These are phyloP conservation scores for Tenebrio molitor DNA, from an alignment of 1,140 invertebrate species.

Conservation along the genomic window DNA sequence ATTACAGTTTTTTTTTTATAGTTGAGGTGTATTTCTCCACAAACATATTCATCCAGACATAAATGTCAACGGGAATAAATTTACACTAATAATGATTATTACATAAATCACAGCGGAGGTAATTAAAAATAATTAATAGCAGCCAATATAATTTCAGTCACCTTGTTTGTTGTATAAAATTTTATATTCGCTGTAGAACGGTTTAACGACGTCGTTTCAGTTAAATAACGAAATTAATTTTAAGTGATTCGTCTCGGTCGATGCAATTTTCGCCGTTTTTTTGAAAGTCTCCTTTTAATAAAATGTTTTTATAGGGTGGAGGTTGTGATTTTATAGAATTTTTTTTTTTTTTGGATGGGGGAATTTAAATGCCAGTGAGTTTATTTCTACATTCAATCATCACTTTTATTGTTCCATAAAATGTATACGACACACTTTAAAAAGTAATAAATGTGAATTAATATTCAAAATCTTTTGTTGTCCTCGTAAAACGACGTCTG, in stretches of 20 bases:
- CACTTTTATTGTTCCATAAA: conserved; percentile 60
- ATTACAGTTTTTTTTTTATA: neutral
- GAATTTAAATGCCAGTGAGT: neutral
- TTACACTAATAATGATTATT: conserved; percentile 37
- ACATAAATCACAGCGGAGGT: conserved; percentile 22
- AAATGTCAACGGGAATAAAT: conserved; percentile 23
- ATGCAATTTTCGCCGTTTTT: conserved; percentile 15
- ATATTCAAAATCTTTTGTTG: conserved; percentile 57
- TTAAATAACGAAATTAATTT: conserved; percentile 22
- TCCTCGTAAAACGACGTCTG: neutral
- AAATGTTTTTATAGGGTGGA: neutral
- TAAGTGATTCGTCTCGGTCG: neutral
- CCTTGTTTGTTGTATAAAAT: conserved; percentile 39
- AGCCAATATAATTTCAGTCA: conserved; percentile 36
- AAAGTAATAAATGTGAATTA: conserved; percentile 57
- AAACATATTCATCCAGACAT: conserved; percentile 27
- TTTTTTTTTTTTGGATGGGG: neutral
- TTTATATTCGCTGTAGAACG: conserved; percentile 22
- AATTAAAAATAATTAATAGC: conserved; percentile 41
- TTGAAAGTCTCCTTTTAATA: neutral
- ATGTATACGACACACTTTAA: conserved; percentile 59
- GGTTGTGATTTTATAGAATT: conserved; percentile 12
- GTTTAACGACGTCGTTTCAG: conserved; percentile 31
- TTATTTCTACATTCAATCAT: conserved; percentile 57
- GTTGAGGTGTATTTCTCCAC: conserved; percentile 4